Base-by-base conservation (phyloP, 2,888 invertebrate species). In the Liodrosophila aerea region DNA sequence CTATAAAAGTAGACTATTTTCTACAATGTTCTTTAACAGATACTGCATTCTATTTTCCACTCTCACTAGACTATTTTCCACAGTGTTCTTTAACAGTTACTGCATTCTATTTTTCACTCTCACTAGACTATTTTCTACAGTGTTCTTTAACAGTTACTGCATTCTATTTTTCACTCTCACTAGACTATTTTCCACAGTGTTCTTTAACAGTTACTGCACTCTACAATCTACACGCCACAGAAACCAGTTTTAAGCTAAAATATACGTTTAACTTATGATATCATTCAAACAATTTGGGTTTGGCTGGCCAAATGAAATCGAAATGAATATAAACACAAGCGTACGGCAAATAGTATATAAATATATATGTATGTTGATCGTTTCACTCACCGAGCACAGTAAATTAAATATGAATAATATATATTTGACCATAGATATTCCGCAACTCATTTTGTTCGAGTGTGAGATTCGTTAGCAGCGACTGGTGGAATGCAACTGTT, bases 351-450 rank as follows among this genome's bases (percentile, higher is more conserved):
- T n/a, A n/a, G n/a, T n/a, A n/a, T n/a, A n/a, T n/a, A n/a, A n/a
- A n/a, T 50, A 9, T 27, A 31, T 29, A 8, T 4, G 7, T n/a
- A 36, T 41, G 30, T 16, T 51, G 4, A 44, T 40, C 13, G 12
- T 41, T 45, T 44, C 59, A 94, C 95, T 94, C 90, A 95, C 95
- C 92, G 94, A 93, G 86, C 95, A 94, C 63, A 95, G 87, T 82
- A 95, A 90, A 90, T 95, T 95, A 90, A 95, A 95, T 90, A 95
- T 92, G 90, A 95, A 96, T 86, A 96, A 92, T 85, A 95, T 92
- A 91, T 95, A 95, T 92, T 96, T 96, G 88, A 95, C 93, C 91
- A 94, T 93, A 90, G 93, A 93, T 91, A 94, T 93, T 90, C 94
- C 94, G 91, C 93, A 94, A 90, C 92, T 92, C 93, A 93, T 93